Base-by-base conservation (phyloP, 2,888 invertebrate genomes). In the Lasioglossum vierecki region DNA sequence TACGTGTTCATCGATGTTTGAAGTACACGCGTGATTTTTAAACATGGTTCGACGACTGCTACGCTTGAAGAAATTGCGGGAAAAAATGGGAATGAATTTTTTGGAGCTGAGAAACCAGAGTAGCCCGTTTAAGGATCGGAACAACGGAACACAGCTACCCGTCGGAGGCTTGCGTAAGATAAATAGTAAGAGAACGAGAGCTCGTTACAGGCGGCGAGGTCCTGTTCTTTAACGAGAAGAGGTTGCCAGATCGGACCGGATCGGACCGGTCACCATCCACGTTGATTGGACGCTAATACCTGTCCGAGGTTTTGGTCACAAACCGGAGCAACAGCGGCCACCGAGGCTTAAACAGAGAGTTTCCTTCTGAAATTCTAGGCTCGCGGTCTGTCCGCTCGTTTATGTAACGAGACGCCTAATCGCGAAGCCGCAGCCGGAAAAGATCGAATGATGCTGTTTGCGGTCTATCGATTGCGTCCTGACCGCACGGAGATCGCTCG, bases 361-460 rank as follows among this genome's bases (percentile, higher is more conserved):
- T 86, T 87, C 87, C 87, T 87, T 86, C 86, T 86, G 83, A 80
- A 79, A 87, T 86, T 86, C 86, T 80, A 39, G 13, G 18, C 74
- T 74, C 77, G 82, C 73, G 80, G 82, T 78, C 78, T 72, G 22
- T 39, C 66, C 53, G 71, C 53, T 76, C 70, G 79, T 86, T 86
- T 86, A 83, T 76, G 86, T 81, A 83, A 87, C 76, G 60, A 30
- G 26, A 60, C 35, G 71, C 53, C 80, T 63, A 30, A 76, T 79
- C 49, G 63, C 68, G 18, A 44, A 46, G 68, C 86, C 77, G 44
- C 86, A 72, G 26, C 71, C 72, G 74, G 77, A 70, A 76, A 63
- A 79, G 78, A 77, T 78, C 85, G 70, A 46, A 53, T 75, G 78
- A 66, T 80, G 30, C 78, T 26, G 77, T 73, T 85, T 74, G 74